Conservation (phyloP, 2,888 invertebrate genomes). For the Acleris literana region DNA sequence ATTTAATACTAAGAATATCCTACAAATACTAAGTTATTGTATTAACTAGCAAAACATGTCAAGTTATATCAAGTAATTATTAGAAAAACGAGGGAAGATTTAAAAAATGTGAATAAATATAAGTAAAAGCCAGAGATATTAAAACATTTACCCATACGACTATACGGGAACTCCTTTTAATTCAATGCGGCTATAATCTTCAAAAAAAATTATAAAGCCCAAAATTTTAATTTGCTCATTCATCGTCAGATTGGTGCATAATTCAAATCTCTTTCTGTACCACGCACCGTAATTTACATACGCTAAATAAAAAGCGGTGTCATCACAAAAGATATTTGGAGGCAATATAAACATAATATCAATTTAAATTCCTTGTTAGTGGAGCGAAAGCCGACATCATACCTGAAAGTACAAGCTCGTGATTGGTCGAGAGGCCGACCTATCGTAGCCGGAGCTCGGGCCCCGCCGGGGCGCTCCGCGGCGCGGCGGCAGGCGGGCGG, state of each 20-base stretch:
- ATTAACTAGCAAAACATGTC: no score
- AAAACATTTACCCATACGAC: neutral
- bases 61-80: no score
- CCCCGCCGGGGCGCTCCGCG: constrained; percentile 40
- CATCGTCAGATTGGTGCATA: constrained; percentile 75
- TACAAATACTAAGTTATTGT: no score
- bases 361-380: constrained; percentile 84
- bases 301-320: constrained; percentile 84
- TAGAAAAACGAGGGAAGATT: no score
- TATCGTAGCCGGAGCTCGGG: constrained; percentile 50
- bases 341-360: constrained; percentile 84
- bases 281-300: constrained; percentile 78
- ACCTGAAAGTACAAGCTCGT: constrained; percentile 62
- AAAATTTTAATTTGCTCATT: constrained; percentile 73
- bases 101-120: neutral
- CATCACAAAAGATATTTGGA: constrained; percentile 84
- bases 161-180: constrained; percentile 10
- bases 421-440: constrained; percentile 63
- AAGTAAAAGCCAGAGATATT: neutral
- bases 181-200: constrained; percentile 17
- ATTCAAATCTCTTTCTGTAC: constrained; percentile 81
- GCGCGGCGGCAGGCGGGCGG: constrained; percentile 54
- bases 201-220: constrained; percentile 49
- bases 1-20: no score
- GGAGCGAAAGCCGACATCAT: constrained; percentile 83